Evolutionary conservation across 2,888 invertebrate genomes (phyloP), one percentile per base, ranked within the genome.

Genomic region (Cremastinae sp.): DNA sequence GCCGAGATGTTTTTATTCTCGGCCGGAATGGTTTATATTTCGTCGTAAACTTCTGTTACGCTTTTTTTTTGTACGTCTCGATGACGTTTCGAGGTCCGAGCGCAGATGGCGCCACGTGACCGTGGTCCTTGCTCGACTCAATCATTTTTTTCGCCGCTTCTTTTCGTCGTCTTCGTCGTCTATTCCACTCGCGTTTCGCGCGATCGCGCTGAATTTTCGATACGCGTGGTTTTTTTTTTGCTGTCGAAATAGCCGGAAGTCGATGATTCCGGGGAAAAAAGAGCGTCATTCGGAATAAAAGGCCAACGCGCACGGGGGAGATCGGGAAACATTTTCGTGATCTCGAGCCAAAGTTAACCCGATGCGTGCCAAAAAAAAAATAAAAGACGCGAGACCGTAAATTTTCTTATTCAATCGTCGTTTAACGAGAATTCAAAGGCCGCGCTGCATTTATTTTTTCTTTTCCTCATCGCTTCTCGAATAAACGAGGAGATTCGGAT

Each of bases 51-150:
- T 14, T 43, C 34, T 49, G 12, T 18, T 12, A 41, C 65, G 34
- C 20, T 20, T 8, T 51, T n/a, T 51, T 12, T 43, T 2, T 8
- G n/a, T 1, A 20, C n/a, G 64, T 18, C 41, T 18, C 10, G 64
- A 54, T 38, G 64, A 64, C 56, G 49, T 28, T 49, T 28, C 47
- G 49, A 64, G 64, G 64, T 64, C 41, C 43, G 12, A 34, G 34
- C 28, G 47, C 38, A 54, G 28, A 43, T 38, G 54, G 45, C 41
- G 56, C 7, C 22, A 16, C 41, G 7, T 47, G 65, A 58, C 41
- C 58, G 65, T 59, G 14, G 16, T 16, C 4, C n/a, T 53, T 53
- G 51, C n/a, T 61, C n/a, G n/a, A n/a, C 34, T 70, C 12, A 12
- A 41, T 22, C 22, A 51, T 28, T 53, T 56, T 34, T 66, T 34